Conservation (phyloP, 2,797 vertebrate species). For the Florisuga fusca region DNA sequence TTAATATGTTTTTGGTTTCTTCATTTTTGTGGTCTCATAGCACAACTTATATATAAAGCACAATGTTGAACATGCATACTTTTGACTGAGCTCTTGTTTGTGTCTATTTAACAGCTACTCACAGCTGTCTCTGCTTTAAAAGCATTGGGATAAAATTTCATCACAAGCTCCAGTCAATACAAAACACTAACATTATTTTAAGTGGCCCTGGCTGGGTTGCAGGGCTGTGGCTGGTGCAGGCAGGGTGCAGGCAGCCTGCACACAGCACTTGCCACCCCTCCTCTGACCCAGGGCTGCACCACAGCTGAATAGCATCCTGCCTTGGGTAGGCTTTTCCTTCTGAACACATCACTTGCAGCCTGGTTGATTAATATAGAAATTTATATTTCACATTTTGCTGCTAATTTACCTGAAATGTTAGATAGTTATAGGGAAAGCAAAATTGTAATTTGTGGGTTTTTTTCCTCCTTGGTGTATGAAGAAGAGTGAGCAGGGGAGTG, state of each 20-base stretch:
- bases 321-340: not conserved
- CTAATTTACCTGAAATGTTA: not conserved
- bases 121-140: constrained; percentile 93
- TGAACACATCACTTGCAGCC: not conserved
- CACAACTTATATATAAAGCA: constrained; percentile 81
- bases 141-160: constrained; percentile 90
- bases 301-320: not conserved
- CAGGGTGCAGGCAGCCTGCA: not conserved
- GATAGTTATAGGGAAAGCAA: not conserved
- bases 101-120: constrained; percentile 90
- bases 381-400: not conserved
- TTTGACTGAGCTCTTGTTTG: constrained; percentile 88
- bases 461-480: not conserved
- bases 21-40: constrained; percentile 85
- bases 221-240: accelerated
- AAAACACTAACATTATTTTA: not conserved
- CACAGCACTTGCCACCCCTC: not conserved
- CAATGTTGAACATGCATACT: constrained; percentile 84
- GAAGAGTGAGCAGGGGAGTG: not conserved
- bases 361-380: not conserved
- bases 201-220: not conserved
- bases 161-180: constrained; percentile 59
- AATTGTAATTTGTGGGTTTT: not conserved
- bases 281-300: not conserved
- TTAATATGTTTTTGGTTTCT: constrained; percentile 84